Evolutionary conservation across 2,888 invertebrate genomes (phyloP).

Genomic region (Macropis europaea): DNA sequence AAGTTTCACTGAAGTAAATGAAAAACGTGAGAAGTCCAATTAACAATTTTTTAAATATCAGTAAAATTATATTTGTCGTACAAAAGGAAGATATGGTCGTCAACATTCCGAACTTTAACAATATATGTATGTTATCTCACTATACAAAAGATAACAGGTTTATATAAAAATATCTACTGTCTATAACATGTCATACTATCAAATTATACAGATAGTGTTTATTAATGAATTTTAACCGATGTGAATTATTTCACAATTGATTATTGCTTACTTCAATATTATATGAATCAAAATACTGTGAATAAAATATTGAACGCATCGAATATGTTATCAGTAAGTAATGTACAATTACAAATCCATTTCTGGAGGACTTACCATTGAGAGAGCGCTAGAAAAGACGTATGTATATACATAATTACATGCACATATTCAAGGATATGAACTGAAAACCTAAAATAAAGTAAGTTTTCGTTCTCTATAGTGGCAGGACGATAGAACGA

Average conservation of each 20-base stretch:
- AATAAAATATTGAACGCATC: background rate
- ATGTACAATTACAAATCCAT: background rate
- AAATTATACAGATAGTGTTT: background rate
- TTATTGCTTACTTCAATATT: background rate
- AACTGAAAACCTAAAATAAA: conserved; percentile 3
- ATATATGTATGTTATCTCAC: conserved; percentile 6
- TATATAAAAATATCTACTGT: conserved; percentile 3
- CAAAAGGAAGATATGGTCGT: conserved; percentile 14
- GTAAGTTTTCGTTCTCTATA: conserved; percentile 37
- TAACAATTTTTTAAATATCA: background rate
- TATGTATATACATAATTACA: background rate
- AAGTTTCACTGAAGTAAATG: background rate
- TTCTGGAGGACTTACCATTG: background rate
- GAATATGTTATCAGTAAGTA: background rate
- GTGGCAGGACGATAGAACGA: conserved; percentile 34
- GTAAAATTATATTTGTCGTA: background rate
- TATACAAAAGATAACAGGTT: conserved; percentile 7
- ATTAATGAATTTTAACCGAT: background rate
- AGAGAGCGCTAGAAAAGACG: background rate
- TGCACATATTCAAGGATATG: background rate
- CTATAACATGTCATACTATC: background rate
- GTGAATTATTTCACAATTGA: background rate
- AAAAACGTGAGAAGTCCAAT: background rate
- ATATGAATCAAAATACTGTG: background rate
- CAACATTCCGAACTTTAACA: background rate